Evolutionary conservation across 2,113 vertebrate species (phyloP), one percentile per base, ranked within the genome.

Genomic region (Spea bombifrons): DNA sequence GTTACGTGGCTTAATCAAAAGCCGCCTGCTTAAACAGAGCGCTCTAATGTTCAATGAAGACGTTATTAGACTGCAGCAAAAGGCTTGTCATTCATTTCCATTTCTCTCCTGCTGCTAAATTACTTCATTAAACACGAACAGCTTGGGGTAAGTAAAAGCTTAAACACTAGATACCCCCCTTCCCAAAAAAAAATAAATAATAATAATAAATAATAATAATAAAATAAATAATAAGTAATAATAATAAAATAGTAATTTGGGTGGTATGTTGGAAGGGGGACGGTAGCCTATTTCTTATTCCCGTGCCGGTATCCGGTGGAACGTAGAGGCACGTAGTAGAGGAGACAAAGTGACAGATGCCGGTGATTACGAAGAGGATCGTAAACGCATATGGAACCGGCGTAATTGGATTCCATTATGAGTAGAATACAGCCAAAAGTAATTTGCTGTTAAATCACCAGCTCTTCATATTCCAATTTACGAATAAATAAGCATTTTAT

Each of bases 81-180:
- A 68, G 84, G 49, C 52, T 30, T 85, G 81, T 84, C 79, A 76
- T 81, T 81, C 66, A 59, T 73, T 70, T 84, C 84, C 79, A 81
- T 80, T 87, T 84, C 75, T 75, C 66, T 85, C 83, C 76, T 13
- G 30, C 78, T 81, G 81, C 67, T 82, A 87, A 87, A 87, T 85
- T 75, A 82, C 81, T 75, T 85, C 79, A 81, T 83, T 86, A 84
- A 87, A 85, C 75, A 81, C 76, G 78, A 88, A 86, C 81, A 77
- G 83, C 79, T 72, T 81, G 82, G 83, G 73, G 81, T 84, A 83
- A 84, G 84, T 72, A 81, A 84, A 86, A 78, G 76, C 84, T 78
- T 80, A 82, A 81, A 80, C 48, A 53, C 75, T 52, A 75, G 48
- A 67, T 65, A 75, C 30, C 30, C 30, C 30, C 50, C 3, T 52